Conservation (phyloP, 2,113 vertebrate species). For the Cisticola juncidis region DNA sequence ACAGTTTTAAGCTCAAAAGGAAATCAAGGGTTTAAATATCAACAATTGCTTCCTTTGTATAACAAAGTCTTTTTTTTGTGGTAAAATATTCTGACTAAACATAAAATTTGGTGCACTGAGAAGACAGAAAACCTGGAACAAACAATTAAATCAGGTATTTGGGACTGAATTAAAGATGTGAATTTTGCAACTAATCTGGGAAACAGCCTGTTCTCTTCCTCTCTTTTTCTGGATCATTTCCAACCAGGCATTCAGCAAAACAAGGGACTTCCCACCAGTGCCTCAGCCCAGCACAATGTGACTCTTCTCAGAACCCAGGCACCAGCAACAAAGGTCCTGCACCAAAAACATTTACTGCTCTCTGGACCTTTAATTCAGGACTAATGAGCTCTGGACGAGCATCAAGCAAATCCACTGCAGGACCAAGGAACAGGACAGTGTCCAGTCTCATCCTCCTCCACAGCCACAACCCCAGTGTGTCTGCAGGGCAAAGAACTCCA, state of each 20-base stretch:
- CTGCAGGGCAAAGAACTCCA: neutral
- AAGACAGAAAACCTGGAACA: neutral
- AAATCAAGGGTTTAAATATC: neutral
- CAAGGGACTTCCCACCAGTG: neutral
- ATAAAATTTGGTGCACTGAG: neutral
- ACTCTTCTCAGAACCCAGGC: neutral
- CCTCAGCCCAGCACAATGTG: neutral
- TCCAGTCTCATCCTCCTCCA: neutral
- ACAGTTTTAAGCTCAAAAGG: neutral
- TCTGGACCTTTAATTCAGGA: neutral
- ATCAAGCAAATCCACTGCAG: neutral
- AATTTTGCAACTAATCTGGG: neutral
- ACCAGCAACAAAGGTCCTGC: neutral
- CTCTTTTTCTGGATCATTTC: neutral
- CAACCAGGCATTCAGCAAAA: neutral
- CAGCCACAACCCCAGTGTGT: neutral
- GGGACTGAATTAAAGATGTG: neutral
- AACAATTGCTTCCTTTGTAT: neutral
- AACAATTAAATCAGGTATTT: neutral
- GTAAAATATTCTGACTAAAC: neutral
- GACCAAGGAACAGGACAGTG: neutral
- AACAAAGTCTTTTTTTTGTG: neutral
- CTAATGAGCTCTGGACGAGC: constrained; percentile 12
- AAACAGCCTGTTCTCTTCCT: neutral
- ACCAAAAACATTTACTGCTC: neutral